Base-by-base conservation (phyloP, 2,113 vertebrate genomes). In the Empidonax alnorum region DNA sequence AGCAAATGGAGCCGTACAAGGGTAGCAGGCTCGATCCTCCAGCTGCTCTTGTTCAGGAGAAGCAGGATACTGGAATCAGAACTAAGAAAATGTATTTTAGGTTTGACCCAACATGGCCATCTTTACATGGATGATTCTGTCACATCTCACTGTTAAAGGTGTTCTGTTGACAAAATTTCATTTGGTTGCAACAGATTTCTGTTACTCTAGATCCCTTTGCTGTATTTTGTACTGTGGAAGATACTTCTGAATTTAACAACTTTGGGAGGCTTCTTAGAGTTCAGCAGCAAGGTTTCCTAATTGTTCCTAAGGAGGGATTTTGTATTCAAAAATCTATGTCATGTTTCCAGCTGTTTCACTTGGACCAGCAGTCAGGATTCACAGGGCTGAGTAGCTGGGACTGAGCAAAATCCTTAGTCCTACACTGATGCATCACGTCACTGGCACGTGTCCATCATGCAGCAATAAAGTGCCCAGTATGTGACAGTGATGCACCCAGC, bases 391-490 rank as follows among this genome's bases (percentile, higher is more conserved):
- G 44, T 28, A 46, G 35, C 28, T n/a, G 69, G 56, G 41, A 46
- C 11, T 56, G 46, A 67, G 25, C 13, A 61, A 46, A 75, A 46
- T 50, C 33, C 56, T 50, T 37, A 14, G 52, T 76, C 50, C 52
- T 62, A 8, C 46, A 8, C 14, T 30, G 35, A 44, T 41, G 25
- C 4, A 27, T 37, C 46, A 12, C 24, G 18, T 69, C 21, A 35
- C 24, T 33, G 22, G 14, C 4, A 23, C 27, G 9, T 5, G 13
- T 37, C 47, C 41, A 49, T 25, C 62, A 41, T 0, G 0, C 3
- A 14, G 7, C 63, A 35, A 10, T 62, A 4, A 19, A 62, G 7
- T 15, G 21, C 55, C n/a, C 55, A 49, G 47, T 21, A n/a, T 16
- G 23, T 10, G 21, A 46, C 14, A n/a, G 8, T 46, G 42, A 67